A percentile compares a stretch with the other conserved stretches of the same genome.
These are phyloP conservation scores for Sciaenops ocellatus DNA, from an alignment of 2,797 vertebrate genomes.

Conservation along the genomic window DNA sequence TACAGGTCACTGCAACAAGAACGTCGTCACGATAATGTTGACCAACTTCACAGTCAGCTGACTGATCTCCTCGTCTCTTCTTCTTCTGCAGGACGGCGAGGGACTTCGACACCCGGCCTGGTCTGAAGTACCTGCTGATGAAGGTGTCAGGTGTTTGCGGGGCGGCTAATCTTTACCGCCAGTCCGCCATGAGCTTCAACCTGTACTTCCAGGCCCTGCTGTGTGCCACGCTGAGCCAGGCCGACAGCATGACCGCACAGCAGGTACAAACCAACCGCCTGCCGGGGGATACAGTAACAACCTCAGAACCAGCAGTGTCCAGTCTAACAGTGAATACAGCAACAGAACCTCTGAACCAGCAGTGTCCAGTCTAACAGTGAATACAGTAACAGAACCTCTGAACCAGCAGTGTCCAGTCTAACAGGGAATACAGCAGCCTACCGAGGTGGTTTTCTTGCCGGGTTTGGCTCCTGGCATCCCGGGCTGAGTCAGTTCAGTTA, in stretches of 20 bases:
- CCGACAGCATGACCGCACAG: slow-evolving; percentile 92
- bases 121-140: slow-evolving; percentile 97
- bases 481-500: too few relatives aligned
- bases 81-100: slow-evolving; percentile 87
- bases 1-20: slow-evolving; percentile 80
- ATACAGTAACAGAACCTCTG: background rate
- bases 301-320: too few relatives aligned
- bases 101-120: slow-evolving; percentile 96
- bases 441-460: too few relatives aligned
- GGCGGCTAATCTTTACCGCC: slow-evolving; percentile 96
- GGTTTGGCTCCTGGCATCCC: too few relatives aligned
- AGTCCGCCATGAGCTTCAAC: slow-evolving; percentile 98
- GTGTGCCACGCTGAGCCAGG: slow-evolving; percentile 92
- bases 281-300: background rate
- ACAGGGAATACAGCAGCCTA: too few relatives aligned
- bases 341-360: fast-evolving
- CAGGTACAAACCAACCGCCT: slow-evolving; percentile 72
- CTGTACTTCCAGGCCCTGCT: slow-evolving; percentile 97
- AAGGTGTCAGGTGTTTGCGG: slow-evolving; percentile 97
- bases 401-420: too few relatives aligned
- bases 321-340: too few relatives aligned
- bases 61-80: background rate
- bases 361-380: too few relatives aligned
- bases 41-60: background rate
- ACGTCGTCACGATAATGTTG: background rate